A percentile compares a stretch with the other conserved stretches of the same genome.
Evolutionary conservation across 2,113 vertebrate genomes (phyloP).

Genomic region (Stomatorhinus ivindoensis): DNA sequence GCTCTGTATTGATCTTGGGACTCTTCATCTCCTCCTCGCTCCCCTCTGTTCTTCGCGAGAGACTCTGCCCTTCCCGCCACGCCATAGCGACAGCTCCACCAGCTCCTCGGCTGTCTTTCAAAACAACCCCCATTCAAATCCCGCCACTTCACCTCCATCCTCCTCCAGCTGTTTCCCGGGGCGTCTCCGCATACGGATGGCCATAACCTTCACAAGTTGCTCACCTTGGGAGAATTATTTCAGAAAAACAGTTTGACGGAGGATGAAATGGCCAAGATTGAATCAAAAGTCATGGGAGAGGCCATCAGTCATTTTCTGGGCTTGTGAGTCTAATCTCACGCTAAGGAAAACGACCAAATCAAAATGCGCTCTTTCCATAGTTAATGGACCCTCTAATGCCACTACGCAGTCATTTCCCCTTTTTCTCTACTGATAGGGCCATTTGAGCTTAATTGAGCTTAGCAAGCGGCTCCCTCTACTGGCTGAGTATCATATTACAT

Average conservation of each 20-base stretch:
- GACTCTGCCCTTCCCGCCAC: constrained; percentile 30
- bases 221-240: not conserved
- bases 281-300: not conserved
- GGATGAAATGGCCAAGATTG: not conserved
- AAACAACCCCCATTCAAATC: not conserved
- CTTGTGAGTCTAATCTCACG: not conserved
- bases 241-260: not conserved
- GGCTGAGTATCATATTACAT: not conserved
- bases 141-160: not conserved
- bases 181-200: constrained; percentile 25
- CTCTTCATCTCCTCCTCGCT: constrained; percentile 24
- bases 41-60: constrained; percentile 27
- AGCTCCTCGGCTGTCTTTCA: not conserved
- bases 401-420: not conserved
- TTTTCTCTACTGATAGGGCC: not conserved
- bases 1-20: constrained; percentile 5
- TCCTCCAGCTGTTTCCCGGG: constrained; percentile 31
- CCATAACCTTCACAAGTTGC: not conserved
- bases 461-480: constrained; percentile 24
- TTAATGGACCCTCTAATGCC: constrained; percentile 2
- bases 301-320: not conserved
- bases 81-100: not conserved
- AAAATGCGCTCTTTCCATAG: not conserved
- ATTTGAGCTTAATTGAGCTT: constrained; percentile 20
- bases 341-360: not conserved